Evolutionary conservation across 35 echinoderm and acorn worm genomes (phyloP).

Genomic region (Lytechinus variegatus): DNA sequence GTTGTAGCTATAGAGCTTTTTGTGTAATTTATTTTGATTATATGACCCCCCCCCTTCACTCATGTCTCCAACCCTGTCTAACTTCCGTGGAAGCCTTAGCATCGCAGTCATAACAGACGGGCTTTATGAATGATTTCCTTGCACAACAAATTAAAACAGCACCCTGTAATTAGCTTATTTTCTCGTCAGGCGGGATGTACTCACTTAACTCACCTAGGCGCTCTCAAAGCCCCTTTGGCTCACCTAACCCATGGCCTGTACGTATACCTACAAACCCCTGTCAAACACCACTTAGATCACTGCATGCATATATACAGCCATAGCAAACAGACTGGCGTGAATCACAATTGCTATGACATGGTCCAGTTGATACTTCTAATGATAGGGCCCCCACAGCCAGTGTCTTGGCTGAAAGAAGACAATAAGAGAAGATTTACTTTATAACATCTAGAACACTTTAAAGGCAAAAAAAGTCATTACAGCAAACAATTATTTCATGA

Average conservation of each 20-base stretch:
- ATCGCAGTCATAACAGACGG: constrained; percentile 26
- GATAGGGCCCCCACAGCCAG: too few species aligned
- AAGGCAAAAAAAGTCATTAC: too few species aligned
- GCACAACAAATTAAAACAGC: constrained; percentile 42
- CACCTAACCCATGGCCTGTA: not conserved
- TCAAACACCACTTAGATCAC: not conserved
- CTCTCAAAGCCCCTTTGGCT: not conserved
- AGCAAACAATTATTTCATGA: too few species aligned
- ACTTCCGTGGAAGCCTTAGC: not conserved
- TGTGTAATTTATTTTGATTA: not conserved
- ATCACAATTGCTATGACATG: not conserved
- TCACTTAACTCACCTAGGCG: constrained; percentile 24
- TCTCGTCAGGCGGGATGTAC: constrained; percentile 40
- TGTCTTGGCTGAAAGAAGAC: too few species aligned
- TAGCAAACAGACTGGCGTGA: constrained; percentile 16
- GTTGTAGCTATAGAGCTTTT: too few species aligned
- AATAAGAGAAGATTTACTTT: too few species aligned
- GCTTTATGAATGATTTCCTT: constrained; percentile 43
- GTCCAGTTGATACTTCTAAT: not conserved
- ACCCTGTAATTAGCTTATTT: constrained; percentile 29
- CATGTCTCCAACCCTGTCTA: not conserved
- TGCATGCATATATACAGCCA: not conserved
- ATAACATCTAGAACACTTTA: too few species aligned
- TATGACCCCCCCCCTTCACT: not conserved
- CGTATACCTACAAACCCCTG: not conserved